Conservation (phyloP, 2,797 vertebrate genomes). For the Enteromius mattozi region DNA sequence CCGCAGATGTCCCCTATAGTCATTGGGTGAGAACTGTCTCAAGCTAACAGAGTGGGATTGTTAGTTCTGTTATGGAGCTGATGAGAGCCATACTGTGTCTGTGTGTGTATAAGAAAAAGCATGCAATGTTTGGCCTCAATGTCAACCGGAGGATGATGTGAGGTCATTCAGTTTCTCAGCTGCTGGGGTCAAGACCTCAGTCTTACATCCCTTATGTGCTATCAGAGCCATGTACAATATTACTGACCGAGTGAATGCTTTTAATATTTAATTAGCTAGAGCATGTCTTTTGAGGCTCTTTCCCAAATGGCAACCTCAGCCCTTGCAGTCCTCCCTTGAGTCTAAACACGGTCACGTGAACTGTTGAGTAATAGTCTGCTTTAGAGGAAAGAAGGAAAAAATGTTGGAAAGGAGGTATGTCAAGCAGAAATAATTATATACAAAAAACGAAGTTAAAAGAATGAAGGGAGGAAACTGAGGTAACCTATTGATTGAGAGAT, state of each 20-base stretch:
- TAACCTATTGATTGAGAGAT: neutral
- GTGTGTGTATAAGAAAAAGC: slow-evolving; percentile 23
- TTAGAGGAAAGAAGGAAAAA: neutral
- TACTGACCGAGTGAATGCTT: neutral
- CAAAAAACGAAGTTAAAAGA: neutral
- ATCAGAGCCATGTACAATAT: slow-evolving; percentile 14
- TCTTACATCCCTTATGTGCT: neutral
- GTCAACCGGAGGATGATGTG: slow-evolving; percentile 39
- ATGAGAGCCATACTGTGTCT: slow-evolving; percentile 41
- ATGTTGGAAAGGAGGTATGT: neutral
- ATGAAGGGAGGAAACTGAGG: neutral
- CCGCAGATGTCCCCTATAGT: slow-evolving; percentile 46
- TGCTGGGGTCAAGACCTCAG: slow-evolving; percentile 30
- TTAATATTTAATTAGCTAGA: slow-evolving; percentile 30
- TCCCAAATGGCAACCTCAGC: slow-evolving; percentile 15
- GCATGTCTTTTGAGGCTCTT: slow-evolving; percentile 13
- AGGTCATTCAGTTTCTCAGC: slow-evolving; percentile 25
- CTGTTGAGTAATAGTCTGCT: slow-evolving; percentile 7
- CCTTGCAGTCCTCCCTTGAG: neutral
- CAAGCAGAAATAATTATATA: neutral
- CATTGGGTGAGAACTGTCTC: slow-evolving; percentile 41
- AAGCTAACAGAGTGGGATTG: slow-evolving; percentile 50
- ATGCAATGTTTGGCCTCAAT: slow-evolving; percentile 33
- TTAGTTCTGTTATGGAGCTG: slow-evolving; percentile 31
- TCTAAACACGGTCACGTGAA: slow-evolving; percentile 11